A percentile compares a stretch with the other conserved stretches of the same genome.
Conservation (phyloP, 2,113 vertebrate species). For the Pelvicachromis taeniatus region DNA sequence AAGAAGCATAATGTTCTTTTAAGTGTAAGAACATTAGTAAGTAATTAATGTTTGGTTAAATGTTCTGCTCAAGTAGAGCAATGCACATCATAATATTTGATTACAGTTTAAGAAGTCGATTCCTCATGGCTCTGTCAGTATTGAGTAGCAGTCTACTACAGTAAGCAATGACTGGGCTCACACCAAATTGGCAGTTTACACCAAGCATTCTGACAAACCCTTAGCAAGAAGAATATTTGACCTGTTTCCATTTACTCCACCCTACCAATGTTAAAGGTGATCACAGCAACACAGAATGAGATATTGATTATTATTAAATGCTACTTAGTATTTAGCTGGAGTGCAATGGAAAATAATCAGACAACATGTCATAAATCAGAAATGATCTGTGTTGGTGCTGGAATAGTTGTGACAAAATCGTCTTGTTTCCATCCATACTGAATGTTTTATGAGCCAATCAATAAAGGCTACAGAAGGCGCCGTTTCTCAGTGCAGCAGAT, state of each 20-base stretch:
- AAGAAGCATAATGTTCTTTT: not conserved
- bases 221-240: slow-evolving; percentile 36
- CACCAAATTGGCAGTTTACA: slow-evolving; percentile 26
- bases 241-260: not conserved
- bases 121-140: not conserved
- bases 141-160: slow-evolving; percentile 36
- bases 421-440: slow-evolving; percentile 5
- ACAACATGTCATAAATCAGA: not conserved
- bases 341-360: not conserved
- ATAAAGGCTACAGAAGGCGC: slow-evolving; percentile 7
- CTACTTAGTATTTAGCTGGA: not conserved
- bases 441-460: slow-evolving; percentile 40
- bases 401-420: not conserved
- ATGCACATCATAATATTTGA: not conserved
- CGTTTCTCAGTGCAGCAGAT: slow-evolving; percentile 15
- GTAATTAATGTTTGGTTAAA: not conserved
- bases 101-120: not conserved
- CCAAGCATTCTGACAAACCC: slow-evolving; percentile 47
- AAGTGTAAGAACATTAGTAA: not conserved
- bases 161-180: slow-evolving; percentile 21
- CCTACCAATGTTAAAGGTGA: not conserved
- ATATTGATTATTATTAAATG: not conserved
- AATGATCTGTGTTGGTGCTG: not conserved
- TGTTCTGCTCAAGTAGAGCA: not conserved
- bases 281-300: not conserved